Evolutionary conservation across 1,140 invertebrate species (phyloP).

Genomic region (Microplitis mediator): DNA sequence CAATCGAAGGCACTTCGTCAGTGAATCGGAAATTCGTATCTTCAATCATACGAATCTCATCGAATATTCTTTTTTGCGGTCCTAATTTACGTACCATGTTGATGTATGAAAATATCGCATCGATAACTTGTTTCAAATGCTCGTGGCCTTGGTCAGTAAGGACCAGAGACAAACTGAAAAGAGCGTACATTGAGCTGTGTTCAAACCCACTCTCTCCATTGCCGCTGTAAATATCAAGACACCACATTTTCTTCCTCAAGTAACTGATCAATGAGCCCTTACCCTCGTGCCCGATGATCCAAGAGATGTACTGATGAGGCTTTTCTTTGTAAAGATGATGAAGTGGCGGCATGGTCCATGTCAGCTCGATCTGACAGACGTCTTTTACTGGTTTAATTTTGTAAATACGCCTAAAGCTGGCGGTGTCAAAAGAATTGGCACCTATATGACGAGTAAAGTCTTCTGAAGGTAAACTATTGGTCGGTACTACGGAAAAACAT

Average conservation of each 20-base stretch:
- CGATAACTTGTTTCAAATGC: conserved; percentile 73
- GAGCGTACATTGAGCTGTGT: conserved; percentile 72
- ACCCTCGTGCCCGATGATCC: conserved; percentile 87
- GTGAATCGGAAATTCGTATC: conserved; percentile 73
- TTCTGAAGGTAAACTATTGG: conserved; percentile 66
- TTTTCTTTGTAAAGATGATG: conserved; percentile 75
- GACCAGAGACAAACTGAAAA: conserved; percentile 77
- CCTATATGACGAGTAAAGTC: conserved; percentile 65
- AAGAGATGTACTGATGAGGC: conserved; percentile 80
- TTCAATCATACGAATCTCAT: conserved; percentile 74
- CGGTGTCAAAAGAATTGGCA: conserved; percentile 66
- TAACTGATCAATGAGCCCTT: conserved; percentile 84
- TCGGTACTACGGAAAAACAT: conserved; percentile 70
- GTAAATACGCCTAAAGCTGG: conserved; percentile 75
- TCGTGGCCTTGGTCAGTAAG: conserved; percentile 81
- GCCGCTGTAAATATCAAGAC: conserved; percentile 77
- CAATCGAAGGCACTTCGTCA: conserved; percentile 71
- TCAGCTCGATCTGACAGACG: conserved; percentile 73
- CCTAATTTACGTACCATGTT: conserved; percentile 70
- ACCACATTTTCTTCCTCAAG: conserved; percentile 84
- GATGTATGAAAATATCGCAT: conserved; percentile 75
- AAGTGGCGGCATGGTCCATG: conserved; percentile 82
- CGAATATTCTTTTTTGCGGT: conserved; percentile 72
- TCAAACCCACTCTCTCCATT: conserved; percentile 78
- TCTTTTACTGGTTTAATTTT: conserved; percentile 83